Evolutionary conservation across 2,113 vertebrate species (phyloP), one percentile per base, ranked within the genome.

Genomic region (Coturnix japonica): DNA sequence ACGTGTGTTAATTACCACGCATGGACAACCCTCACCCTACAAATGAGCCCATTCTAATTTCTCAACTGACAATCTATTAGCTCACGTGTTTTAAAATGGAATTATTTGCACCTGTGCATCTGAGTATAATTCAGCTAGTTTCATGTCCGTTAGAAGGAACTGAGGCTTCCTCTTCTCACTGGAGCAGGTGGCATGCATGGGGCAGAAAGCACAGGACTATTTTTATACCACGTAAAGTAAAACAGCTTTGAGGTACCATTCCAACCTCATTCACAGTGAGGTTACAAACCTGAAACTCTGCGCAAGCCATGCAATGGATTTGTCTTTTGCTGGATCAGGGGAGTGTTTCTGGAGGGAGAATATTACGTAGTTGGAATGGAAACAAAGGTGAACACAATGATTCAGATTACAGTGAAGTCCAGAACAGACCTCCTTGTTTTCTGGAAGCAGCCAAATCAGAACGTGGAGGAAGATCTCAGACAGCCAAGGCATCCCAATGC

Each of bases 151-250:
- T 76, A 76, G 12, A 81, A 81, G 79, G 59, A 86, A 65, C 44
- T 51, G 43, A 28, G 33, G 88, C 86, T 97, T 97, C 96, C 96
- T 89, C 93, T 96, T 97, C 93, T 87, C 88, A 57, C 28, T 67
- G 70, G 89, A 90, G 74, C 96, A 97, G 95, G 94, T 96, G 95
- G 87, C 3, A 20, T 5, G 59, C 66, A 78, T 2, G 11, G 37
- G 25, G 35, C 89, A 92, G 35, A 89, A 73, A 87, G 77, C 54
- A 73, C 66, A 18, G 7, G 44, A 81, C 78, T 93, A 81, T 95
- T 95, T 95, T 87, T 76, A 81, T 43, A 37, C 64, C 64, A 66
- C 0, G 1, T 33, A 53, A 84, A 93, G 53, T 63, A 76, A 69
- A 79, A 54, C 41, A 63, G 8, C 44, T 39, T 41, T 16, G 54